Evolutionary conservation across 2,888 invertebrate species (phyloP).

Genomic region (Elegia similella): DNA sequence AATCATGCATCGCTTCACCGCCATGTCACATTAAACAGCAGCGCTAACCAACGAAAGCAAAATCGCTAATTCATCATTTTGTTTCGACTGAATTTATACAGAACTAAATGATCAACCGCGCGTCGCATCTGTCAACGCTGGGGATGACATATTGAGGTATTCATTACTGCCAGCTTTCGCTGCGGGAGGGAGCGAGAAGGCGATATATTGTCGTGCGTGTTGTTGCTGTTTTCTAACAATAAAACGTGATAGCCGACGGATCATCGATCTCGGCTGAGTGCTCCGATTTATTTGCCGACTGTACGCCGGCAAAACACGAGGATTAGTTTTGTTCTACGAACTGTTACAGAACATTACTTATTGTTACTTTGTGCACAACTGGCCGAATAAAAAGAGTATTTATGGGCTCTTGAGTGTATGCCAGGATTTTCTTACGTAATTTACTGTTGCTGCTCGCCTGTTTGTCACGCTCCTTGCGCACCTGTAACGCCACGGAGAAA

Average conservation of each 20-base stretch:
- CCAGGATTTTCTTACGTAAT: too few species aligned
- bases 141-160: slow-evolving; percentile 27
- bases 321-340: slow-evolving; percentile 10
- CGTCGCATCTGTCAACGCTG: slow-evolving; percentile 17
- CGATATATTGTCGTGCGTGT: not conserved
- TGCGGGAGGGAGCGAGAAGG: not conserved
- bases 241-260: slow-evolving; percentile 11
- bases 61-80: slow-evolving; percentile 14
- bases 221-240: slow-evolving; percentile 15
- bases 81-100: slow-evolving; percentile 20
- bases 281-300: slow-evolving; percentile 13
- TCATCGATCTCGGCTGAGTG: slow-evolving; percentile 11
- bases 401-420: too few species aligned
- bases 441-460: too few species aligned
- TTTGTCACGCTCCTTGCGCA: too few species aligned
- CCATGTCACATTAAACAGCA: slow-evolving; percentile 4
- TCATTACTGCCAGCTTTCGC: slow-evolving; percentile 19
- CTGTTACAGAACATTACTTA: not conserved
- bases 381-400: too few species aligned
- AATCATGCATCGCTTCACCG: slow-evolving; percentile 4
- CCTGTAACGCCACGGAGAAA: too few species aligned
- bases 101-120: slow-evolving; percentile 18
- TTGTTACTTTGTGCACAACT: too few species aligned
- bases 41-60: slow-evolving; percentile 2
- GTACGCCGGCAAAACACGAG: slow-evolving; percentile 1